Evolutionary conservation across 1,140 invertebrate species (phyloP), one percentile per base, ranked within the genome.

Genomic region (Drosophila ananassae): DNA sequence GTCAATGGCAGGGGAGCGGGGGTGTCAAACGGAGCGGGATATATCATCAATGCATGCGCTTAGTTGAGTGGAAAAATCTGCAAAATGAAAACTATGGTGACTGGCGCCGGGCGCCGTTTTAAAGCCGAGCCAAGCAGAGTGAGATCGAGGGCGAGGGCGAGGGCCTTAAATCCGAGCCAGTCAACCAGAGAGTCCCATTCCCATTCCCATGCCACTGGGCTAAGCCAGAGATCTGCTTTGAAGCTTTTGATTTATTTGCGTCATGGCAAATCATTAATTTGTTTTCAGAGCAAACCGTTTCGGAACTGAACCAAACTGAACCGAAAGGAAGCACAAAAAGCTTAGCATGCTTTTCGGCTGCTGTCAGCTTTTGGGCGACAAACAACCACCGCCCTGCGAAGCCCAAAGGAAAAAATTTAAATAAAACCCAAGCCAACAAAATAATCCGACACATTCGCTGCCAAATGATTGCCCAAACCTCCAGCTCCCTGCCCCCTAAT

Each of bases 371-470:
- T 87, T 51, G 59, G 79, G 48, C 34, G 77, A 76, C 67, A 73
- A 67, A 47, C 81, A 72, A 63, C 60, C 73, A 64, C 56, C 62
- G 17, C 46, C 28, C 52, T 41, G 6, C 48, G 10, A 37, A 10
- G 10, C 9, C 30, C 22, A 63, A 60, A 62, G 21, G 47, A 58
- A 69, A 25, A 66, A 85, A 85, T 85, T 85, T 87, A 79, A 85
- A 85, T 82, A 57, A 62, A 75, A 84, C 68, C 53, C 55, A 79
- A 84, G 54, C 52, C 63, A 82, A 89, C 79, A 83, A 83, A 89
- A 83, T 89, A 89, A 89, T 89, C 83, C 77, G 83, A 89, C 84
- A 89, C 83, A 89, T 89, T 77, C 77, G 81, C 81, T 84, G 68
- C 73, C 77, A 85, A 84, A 80, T 84, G 81, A 84, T 85, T 80